Evolutionary conservation across 2,888 invertebrate species (phyloP), one percentile per base, ranked within the genome.

Genomic region (Scaptomyza flava): DNA sequence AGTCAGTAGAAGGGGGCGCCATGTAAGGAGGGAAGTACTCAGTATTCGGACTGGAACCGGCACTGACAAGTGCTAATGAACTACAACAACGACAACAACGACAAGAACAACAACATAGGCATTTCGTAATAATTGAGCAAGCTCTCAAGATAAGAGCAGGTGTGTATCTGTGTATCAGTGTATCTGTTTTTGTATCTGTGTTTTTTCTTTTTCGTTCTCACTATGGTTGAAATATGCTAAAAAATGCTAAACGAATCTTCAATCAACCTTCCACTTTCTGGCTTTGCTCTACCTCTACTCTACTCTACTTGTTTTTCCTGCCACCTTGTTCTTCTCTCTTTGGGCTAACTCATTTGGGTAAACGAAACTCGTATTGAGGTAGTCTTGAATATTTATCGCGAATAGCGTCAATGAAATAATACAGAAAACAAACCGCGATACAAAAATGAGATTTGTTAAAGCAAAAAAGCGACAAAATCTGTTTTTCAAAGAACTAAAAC

Each of bases 281-380:
- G 48, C 34, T 45, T 43, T 36, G 42, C 48, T 63, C 50, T 7
- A 48, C 33, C 51, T 51, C 43, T 56, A 34, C 62, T 53, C 62
- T 6, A 38, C 14, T 38, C 14, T 7, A 57, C 68, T 66, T 66
- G 72, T 57, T 73, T 63, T 73, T 62, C 51, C 58, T 50, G 67
- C 53, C 52, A 42, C 46, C 38, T 38, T 60, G 48, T 56, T 20
- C 42, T 46, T 11, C 48, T 48, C 43, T 34, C 6, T 20, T 9
- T n/a, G 8, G 20, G 14, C 38, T 30, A 38, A 36, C 76, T 79
- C 76, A 85, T 84, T 85, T 79, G 63, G 86, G 77, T 77, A 81
- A 84, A 85, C 86, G 62, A 85, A 81, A 85, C 85, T 81, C 79
- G 86, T 84, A 85, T 85, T 85, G 85, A 82, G 85, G 85, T 85